phyloP scores from a whole-genome alignment of 2,113 vertebrate genomes.

The Laticauda colubrina region DNA sequence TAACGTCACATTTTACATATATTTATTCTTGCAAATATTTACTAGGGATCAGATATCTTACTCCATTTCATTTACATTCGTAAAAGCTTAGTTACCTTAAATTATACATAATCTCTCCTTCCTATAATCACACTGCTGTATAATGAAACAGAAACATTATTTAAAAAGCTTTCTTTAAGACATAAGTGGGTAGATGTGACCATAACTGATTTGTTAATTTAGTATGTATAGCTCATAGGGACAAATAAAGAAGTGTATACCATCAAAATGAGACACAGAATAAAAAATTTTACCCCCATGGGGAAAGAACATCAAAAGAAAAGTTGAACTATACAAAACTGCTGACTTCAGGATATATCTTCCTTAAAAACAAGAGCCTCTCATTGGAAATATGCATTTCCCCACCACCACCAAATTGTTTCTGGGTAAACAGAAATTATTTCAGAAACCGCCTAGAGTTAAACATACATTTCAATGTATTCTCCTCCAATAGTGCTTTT shows the following conservation, averaged over 20 bases:
- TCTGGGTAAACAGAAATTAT: not conserved
- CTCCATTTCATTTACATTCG: not conserved
- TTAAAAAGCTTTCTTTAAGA: not conserved
- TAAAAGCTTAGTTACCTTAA: not conserved
- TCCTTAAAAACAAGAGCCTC: not conserved
- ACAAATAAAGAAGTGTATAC: not conserved
- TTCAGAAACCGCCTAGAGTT: not conserved
- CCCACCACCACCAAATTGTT: not conserved
- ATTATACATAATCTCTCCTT: not conserved
- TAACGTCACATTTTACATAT: not conserved
- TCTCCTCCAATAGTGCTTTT: not conserved
- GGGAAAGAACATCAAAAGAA: not conserved
- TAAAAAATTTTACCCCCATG: not conserved
- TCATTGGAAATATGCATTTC: not conserved
- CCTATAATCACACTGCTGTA: not conserved
- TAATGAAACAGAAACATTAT: not conserved
- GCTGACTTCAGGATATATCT: not conserved
- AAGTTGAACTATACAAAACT: not conserved
- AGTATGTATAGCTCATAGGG: not conserved
- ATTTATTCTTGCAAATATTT: not conserved
- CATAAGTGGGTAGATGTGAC: not conserved
- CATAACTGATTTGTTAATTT: not conserved
- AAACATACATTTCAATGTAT: not conserved
- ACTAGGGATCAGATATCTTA: not conserved
- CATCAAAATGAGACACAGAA: not conserved